Base-by-base conservation (phyloP, 2,888 invertebrate genomes). In the Leucoptera coffeella region DNA sequence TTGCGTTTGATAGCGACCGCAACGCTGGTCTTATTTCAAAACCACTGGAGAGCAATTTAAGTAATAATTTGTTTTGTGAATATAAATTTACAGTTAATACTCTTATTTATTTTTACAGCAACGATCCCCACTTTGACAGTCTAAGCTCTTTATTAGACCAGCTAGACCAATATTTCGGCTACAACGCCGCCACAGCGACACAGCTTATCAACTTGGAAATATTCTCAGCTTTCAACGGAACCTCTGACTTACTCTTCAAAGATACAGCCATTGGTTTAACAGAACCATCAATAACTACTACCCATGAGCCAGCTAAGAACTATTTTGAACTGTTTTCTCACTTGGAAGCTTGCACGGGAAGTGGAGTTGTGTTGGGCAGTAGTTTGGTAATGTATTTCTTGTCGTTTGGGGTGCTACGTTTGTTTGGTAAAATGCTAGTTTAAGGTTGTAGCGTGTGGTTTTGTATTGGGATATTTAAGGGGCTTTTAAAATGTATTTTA, bases 241-340 rank as follows among this genome's bases (percentile, higher is more conserved):
- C 42, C 5, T 45, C 38, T 14, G 57, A 82, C 42, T 48, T 82
- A 4, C 46, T 83, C 1, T 82, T 82, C 55, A 78, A 77, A 39
- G 75, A 78, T 35, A 73, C 77, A 0, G 76, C 77, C 0, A 60
- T 73, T 1, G 77, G 76, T 2, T 45, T 80, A 0, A 60, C 72
- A 0, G 60, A 73, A 10, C 57, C 64, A 0, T 44, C 60, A 1
- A 44, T 43, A 1, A 38, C 42, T 0, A 43, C 64, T 0, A 26
- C 34, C 0, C 54, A 60, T 12, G 49, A 46, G 26, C 53, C 64
- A 1, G 75, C 78, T 0, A 50, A 55, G 29, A 77, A 75, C 30
- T 80, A 78, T 35, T 67, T 75, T 9, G 64, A 73, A 15, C 40
- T 80, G 6, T 75, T 80, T 41, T 43, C 41, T 31, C 69, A 69